phyloP scores from a whole-genome alignment of 2,113 vertebrate genomes.

The Halichoeres trimaculatus region DNA sequence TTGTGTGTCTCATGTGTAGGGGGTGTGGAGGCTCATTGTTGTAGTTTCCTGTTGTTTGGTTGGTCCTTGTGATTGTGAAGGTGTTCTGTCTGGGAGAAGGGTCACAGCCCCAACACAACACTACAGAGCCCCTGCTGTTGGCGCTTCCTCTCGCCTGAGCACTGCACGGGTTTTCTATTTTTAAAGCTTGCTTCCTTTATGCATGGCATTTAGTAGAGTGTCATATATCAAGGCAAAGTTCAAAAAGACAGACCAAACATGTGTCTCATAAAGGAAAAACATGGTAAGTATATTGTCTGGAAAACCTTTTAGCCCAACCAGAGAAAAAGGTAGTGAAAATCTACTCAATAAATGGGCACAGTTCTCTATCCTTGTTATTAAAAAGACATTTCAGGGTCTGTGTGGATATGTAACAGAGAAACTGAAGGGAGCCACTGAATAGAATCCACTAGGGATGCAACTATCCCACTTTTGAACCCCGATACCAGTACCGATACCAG shows the following conservation, averaged over 20 bases:
- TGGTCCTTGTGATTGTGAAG: slow-evolving; percentile 43
- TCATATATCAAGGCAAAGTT: slow-evolving; percentile 1
- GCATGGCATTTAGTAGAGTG: background rate
- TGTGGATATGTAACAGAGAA: no score
- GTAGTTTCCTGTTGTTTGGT: slow-evolving; percentile 75
- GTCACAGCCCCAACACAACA: slow-evolving; percentile 35
- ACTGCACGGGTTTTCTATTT: slow-evolving; percentile 35
- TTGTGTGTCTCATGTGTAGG: slow-evolving; percentile 6
- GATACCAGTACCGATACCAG: no score
- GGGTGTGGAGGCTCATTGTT: slow-evolving; percentile 68
- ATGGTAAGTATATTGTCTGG: background rate
- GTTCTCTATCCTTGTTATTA: no score
- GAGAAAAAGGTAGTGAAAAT: background rate
- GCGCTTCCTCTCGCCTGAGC: slow-evolving; percentile 29
- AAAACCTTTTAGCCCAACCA: background rate
- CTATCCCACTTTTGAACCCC: no score
- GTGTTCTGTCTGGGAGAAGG: slow-evolving; percentile 52
- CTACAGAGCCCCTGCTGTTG: slow-evolving; percentile 5
- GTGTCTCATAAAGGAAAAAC: background rate
- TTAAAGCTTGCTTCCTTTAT: slow-evolving; percentile 31
- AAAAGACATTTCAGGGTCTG: no score
- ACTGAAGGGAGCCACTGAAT: no score
- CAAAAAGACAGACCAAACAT: background rate
- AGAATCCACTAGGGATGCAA: no score
- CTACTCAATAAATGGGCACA: no score